Conservation (phyloP, 2,888 invertebrate species). For the Heteromyza rotundicornis region DNA sequence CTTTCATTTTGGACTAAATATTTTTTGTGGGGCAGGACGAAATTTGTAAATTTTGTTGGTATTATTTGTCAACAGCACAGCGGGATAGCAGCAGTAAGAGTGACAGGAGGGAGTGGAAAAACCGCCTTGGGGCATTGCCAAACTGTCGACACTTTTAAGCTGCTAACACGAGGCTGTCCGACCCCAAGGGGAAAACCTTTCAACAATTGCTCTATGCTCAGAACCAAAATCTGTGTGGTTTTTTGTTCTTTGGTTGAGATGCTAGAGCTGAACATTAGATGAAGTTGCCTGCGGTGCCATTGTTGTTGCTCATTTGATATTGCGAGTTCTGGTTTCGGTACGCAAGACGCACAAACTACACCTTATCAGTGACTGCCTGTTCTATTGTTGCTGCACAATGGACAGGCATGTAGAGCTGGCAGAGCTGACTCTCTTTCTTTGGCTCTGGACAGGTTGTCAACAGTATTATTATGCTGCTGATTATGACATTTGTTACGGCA, state of each 20-base stretch:
- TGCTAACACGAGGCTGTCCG: too few species aligned
- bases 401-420: neutral
- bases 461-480: too few species aligned
- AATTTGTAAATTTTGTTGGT: constrained; percentile 12
- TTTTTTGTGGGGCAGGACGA: too few species aligned
- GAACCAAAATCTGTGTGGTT: too few species aligned
- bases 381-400: neutral
- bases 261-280: constrained; percentile 8
- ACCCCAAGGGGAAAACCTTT: too few species aligned
- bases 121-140: neutral
- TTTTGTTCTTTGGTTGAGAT: too few species aligned
- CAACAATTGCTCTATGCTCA: too few species aligned
- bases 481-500: too few species aligned
- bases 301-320: constrained; percentile 8
- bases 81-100: neutral
- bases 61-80: constrained; percentile 20
- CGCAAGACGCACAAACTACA: neutral
- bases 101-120: neutral
- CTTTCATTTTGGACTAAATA: too few species aligned
- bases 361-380: neutral
- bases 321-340: neutral
- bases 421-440: too few species aligned
- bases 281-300: constrained; percentile 16
- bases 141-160: constrained; percentile 2
- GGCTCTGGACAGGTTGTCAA: too few species aligned